Base-by-base conservation (phyloP, 2,888 invertebrate species). In the Epsilonema sp. region DNA sequence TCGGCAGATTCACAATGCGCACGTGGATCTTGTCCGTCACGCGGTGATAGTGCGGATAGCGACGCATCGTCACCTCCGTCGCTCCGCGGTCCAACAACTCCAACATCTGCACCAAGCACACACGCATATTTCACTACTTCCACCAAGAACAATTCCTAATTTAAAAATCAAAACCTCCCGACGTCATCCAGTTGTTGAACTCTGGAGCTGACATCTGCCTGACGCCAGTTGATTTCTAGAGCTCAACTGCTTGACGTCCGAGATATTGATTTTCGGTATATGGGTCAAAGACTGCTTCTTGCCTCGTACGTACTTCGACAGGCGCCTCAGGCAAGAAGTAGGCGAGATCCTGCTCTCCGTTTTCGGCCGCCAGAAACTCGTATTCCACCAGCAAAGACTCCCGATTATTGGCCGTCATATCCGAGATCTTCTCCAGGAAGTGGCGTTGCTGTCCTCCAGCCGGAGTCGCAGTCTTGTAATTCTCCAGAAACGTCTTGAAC, bases 301-400 rank as follows among this genome's bases (percentile, higher is more conserved):
- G n/a, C n/a, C n/a, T n/a, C n/a, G n/a, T n/a, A 43, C 37, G 69
- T 82, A 94, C 86, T 70, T 92, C 89, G 54, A 80, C 77, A 0
- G 97, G 97, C 0, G 94, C 94, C 67, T 97, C 94, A 0, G 94
- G 94, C 44, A 97, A 65, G 66, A 99, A 97, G 67, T 86, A 94
- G 0, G 92, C 92, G 42, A 97, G 70, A 1, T 86, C 85, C 65
- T 89, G 86, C 63, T 90, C 89, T 57, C 81, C 78, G 44, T 52
- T 51, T 37, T 66, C 65, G n/a, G 80, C 75, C 0, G 89, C 90
- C 53, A 99, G 71, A 56, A 82, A 78, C 42, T 84, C 80, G 68
- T 90, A 97, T 59, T 92, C 89, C 0, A 97, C 82, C 40, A 82
- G 79, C 64, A 94, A 80, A 44, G 86, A 87, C 0, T 83, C 75